phyloP scores from a whole-genome alignment of 2,113 vertebrate genomes.

The Pimephales promelas region DNA sequence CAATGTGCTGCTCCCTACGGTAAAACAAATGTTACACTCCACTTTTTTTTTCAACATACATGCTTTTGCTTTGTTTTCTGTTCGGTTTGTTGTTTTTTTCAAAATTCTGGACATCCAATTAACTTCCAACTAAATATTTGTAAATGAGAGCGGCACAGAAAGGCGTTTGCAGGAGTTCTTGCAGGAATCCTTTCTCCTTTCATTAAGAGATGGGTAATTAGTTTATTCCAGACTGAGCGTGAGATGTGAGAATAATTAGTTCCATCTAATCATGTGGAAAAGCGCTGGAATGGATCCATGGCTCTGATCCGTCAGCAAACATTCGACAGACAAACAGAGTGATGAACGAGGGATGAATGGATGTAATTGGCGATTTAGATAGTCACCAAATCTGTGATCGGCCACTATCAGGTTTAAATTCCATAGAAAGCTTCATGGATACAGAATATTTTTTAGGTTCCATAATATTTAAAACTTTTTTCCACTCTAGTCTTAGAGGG shows the following conservation, averaged over 20 bases:
- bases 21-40: constrained; percentile 42
- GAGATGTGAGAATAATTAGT: constrained; percentile 58
- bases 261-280: constrained; percentile 55
- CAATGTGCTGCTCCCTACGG: constrained; percentile 52
- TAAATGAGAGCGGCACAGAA: constrained; percentile 16
- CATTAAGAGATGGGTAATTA: constrained; percentile 58
- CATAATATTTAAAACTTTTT: background rate
- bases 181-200: constrained; percentile 46
- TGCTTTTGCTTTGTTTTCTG: constrained; percentile 17
- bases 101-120: constrained; percentile 30
- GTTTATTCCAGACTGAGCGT: constrained; percentile 53
- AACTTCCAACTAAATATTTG: constrained; percentile 35
- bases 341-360: constrained; percentile 46
- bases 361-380: constrained; percentile 27
- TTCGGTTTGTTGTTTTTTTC: background rate
- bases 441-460: background rate
- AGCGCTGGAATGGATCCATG: constrained; percentile 50
- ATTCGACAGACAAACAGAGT: constrained; percentile 46
- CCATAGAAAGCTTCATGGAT: background rate
- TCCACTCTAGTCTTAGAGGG: background rate
- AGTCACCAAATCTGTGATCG: background rate
- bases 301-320: constrained; percentile 48
- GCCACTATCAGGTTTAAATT: background rate
- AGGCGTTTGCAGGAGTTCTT: constrained; percentile 30
- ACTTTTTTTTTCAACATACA: constrained; percentile 4